phyloP scores from a whole-genome alignment of 2,888 invertebrate species.

The Leptarthrus brevirostris region DNA sequence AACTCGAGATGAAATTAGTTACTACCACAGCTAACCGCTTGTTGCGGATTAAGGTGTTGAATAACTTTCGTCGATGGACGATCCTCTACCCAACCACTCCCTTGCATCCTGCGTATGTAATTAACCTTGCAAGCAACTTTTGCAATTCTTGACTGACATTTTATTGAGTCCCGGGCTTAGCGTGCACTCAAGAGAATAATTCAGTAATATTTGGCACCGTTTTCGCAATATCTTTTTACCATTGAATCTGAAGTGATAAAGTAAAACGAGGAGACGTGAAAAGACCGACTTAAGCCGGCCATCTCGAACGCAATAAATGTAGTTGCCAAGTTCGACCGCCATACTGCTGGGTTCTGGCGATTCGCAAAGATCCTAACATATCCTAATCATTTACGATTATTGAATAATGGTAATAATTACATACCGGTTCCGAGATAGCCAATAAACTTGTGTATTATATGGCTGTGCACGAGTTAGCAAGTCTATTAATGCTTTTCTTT shows the following conservation, averaged over 20 bases:
- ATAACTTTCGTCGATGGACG: too few relatives aligned
- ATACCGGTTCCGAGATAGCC: slow-evolving; percentile 44
- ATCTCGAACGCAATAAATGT: too few relatives aligned
- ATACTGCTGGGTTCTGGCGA: neutral
- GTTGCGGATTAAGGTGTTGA: too few relatives aligned
- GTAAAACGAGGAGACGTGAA: neutral
- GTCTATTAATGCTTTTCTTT: slow-evolving; percentile 49
- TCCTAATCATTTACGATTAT: slow-evolving; percentile 54
- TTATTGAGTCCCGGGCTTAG: neutral
- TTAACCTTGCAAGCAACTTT: too few relatives aligned
- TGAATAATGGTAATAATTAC: slow-evolving; percentile 54
- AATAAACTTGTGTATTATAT: slow-evolving; percentile 46
- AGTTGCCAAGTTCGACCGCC: neutral
- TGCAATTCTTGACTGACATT: slow-evolving; percentile 25
- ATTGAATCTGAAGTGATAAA: neutral
- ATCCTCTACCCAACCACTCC: too few relatives aligned
- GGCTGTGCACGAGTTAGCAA: slow-evolving; percentile 44
- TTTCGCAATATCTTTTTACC: slow-evolving; percentile 23
- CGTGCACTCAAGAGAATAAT: slow-evolving; percentile 4
- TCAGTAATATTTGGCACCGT: slow-evolving; percentile 24
- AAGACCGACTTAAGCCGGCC: neutral
- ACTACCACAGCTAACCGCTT: too few relatives aligned
- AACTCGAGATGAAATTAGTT: too few relatives aligned
- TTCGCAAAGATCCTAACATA: neutral
- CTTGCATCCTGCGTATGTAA: too few relatives aligned